Conservation (phyloP, 2,113 vertebrate species). For the human (Homo sapiens) region DNA sequence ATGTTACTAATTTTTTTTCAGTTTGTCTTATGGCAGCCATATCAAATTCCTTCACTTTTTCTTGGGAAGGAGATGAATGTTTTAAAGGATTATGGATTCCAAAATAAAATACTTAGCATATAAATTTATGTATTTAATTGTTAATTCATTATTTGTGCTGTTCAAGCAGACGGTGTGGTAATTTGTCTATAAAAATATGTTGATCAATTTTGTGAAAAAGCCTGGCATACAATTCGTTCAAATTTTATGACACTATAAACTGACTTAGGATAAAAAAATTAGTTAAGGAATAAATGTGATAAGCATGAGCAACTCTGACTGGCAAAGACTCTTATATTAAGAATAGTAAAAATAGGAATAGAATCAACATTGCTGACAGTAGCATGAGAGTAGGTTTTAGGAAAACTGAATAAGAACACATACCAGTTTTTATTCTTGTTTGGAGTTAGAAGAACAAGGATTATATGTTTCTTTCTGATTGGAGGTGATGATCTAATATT, state of each 20-base stretch:
- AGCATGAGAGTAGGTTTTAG: not conserved
- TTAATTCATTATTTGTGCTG: constrained; percentile 56
- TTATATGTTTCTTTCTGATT: not conserved
- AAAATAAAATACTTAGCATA: constrained; percentile 64
- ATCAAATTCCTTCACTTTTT: not conserved
- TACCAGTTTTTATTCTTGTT: not conserved
- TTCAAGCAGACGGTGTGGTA: not conserved
- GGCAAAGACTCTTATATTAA: not conserved
- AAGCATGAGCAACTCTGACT: not conserved
- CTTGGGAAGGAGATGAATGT: not conserved
- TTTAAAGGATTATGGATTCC: constrained; percentile 40
- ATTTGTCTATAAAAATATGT: constrained; percentile 59
- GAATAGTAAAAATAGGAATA: not conserved
- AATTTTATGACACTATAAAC: constrained; percentile 42
- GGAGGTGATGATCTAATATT: not conserved
- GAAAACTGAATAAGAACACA: not conserved
- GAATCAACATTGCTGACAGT: not conserved
- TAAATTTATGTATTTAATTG: constrained; percentile 63
- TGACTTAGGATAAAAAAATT: not conserved
- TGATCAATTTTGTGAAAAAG: constrained; percentile 59
- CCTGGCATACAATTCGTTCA: constrained; percentile 45
- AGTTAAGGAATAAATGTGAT: not conserved
- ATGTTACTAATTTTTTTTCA: not conserved
- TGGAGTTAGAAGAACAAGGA: not conserved
- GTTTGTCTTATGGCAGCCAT: not conserved